phyloP scores from a whole-genome alignment of 2,113 vertebrate genomes.

The Monopterus albus region DNA sequence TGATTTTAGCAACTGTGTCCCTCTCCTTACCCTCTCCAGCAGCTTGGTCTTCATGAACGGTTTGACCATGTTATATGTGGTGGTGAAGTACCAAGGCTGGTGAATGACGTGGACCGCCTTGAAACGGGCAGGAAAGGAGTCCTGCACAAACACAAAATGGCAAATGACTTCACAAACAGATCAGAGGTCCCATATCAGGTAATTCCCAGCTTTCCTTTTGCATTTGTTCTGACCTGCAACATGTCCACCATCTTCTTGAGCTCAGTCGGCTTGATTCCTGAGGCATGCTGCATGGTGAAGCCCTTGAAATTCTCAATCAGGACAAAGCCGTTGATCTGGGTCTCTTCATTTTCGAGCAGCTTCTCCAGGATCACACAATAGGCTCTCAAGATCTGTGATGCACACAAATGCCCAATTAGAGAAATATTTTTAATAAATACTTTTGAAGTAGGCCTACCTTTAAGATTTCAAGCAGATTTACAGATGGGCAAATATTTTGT shows the following conservation, averaged over 20 bases:
- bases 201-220: too few relatives aligned
- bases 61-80: conserved; percentile 96
- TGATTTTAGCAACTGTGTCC: neutral
- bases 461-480: too few relatives aligned
- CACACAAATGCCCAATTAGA: neutral
- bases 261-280: conserved; percentile 91
- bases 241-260: conserved; percentile 99
- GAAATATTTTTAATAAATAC: neutral
- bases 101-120: conserved; percentile 96
- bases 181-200: neutral
- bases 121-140: conserved; percentile 97
- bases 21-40: conserved; percentile 89
- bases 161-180: too few relatives aligned
- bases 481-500: too few relatives aligned
- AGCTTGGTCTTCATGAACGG: conserved; percentile 98
- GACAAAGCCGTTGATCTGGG: conserved; percentile 97
- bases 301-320: conserved; percentile 98
- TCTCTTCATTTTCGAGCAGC: conserved; percentile 95
- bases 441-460: too few relatives aligned
- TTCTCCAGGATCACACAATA: conserved; percentile 97
- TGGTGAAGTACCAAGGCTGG: conserved; percentile 99
- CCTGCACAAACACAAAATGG: conserved; percentile 77
- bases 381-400: conserved; percentile 90
- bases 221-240: conserved; percentile 88
- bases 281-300: conserved; percentile 97